Evolutionary conservation across 2,113 vertebrate genomes (phyloP).

Genomic region (Anser brachyrhynchus): DNA sequence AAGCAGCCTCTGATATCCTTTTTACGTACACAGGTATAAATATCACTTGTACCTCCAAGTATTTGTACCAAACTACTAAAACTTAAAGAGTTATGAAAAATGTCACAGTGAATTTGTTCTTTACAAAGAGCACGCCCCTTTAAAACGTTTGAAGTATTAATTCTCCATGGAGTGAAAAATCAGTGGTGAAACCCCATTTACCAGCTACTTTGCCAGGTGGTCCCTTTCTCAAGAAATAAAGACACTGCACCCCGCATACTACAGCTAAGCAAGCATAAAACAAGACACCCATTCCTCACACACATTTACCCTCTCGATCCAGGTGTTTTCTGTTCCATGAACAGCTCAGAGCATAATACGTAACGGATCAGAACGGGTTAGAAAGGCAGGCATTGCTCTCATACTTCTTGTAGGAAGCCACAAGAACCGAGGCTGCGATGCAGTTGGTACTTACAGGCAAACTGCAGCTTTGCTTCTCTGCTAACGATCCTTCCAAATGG

Average conservation of each 20-base stretch:
- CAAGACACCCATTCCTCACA: background rate
- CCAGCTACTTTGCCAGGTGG: background rate
- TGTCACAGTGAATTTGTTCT: background rate
- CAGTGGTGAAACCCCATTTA: background rate
- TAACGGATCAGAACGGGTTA: background rate
- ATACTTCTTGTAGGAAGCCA: background rate
- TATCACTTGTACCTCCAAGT: background rate
- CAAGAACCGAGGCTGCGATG: background rate
- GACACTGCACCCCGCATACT: rapidly evolving
- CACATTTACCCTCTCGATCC: background rate
- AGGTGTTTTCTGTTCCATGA: background rate
- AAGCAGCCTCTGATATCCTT: background rate
- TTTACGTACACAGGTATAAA: background rate
- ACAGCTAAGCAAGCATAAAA: background rate
- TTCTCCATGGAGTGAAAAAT: background rate
- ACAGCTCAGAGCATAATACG: background rate
- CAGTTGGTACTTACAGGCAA: constrained; percentile 89
- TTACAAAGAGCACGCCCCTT: background rate
- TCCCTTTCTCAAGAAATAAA: background rate
- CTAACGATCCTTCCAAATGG: constrained; percentile 92
- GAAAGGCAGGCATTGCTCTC: background rate
- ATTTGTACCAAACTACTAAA: background rate
- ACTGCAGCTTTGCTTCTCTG: constrained; percentile 91
- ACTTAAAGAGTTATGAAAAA: background rate
- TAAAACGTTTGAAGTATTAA: background rate